Evolutionary conservation across 2,888 invertebrate genomes (phyloP), one percentile per base, ranked within the genome.

Genomic region (Nomada goodeniana): DNA sequence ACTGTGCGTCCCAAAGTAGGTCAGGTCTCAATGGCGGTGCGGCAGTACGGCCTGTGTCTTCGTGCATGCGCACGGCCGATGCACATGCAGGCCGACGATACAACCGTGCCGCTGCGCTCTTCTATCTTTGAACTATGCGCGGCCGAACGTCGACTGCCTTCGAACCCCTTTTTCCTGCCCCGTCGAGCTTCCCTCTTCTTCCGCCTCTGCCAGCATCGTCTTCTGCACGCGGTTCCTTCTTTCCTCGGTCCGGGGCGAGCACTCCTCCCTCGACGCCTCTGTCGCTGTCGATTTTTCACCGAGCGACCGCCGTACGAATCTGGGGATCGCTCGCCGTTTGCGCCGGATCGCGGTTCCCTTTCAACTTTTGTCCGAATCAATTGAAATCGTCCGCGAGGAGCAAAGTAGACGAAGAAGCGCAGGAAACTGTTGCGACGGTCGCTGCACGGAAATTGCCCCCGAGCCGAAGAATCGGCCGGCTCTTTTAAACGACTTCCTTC

Each of bases 51-150:
- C 64, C 68, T 55, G 53, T 84, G 72, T 80, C 79, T 74, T 64
- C 57, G 76, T 81, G 71, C 77, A 74, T 70, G 74, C 69, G 82
- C 80, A 44, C 68, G 42, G 10, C 70, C 74, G 23, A 69, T 85
- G 85, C 86, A 85, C 86, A 77, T 80, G 85, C 76, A 76, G 63
- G 15, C 13, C 67, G 42, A 18, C 75, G 80, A 20, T 73, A 70
- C 77, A 70, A 64, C 55, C 55, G 68, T 42, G 74, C 61, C 18
- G 59, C 63, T 74, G 80, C 83, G 74, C 79, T 79, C 78, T 78
- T 81, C 85, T 89, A 89, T 89, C 89, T 88, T 89, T 89, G 82
- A 89, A 89, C 89, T 89, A 81, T 87, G 83, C 82, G 81, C 85
- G 80, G 80, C 69, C 72, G 79, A 83, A 76, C 77, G 61, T 71